A percentile compares a stretch with the other conserved stretches of the same genome.
phyloP scores from a whole-genome alignment of 2,797 vertebrate genomes.

The Muscicapa striata region DNA sequence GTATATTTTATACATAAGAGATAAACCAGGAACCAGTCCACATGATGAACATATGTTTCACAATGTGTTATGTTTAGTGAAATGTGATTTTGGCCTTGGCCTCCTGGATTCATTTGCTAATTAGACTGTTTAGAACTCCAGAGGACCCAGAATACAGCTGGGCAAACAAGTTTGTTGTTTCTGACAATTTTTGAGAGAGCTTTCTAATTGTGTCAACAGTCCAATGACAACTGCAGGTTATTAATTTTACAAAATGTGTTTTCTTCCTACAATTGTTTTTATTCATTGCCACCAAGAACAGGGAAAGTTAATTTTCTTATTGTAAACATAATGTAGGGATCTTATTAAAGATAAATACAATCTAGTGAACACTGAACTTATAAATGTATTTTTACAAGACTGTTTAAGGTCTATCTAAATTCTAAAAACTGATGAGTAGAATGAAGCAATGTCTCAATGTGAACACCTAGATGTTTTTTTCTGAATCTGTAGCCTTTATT shows the following conservation, averaged over 20 bases:
- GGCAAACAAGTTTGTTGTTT: background rate
- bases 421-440: background rate
- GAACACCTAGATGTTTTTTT: constrained; percentile 37
- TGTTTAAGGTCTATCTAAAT: background rate
- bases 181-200: background rate
- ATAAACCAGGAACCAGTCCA: background rate
- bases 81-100: background rate
- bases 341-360: background rate
- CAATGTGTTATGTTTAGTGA: background rate
- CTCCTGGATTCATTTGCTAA: background rate
- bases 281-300: background rate
- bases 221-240: background rate
- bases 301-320: background rate
- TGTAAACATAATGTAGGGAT: background rate
- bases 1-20: background rate
- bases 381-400: background rate
- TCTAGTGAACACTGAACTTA: background rate
- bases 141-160: background rate
- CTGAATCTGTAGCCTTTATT: constrained; percentile 70
- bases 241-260: background rate
- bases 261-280: background rate
- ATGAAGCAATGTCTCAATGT: background rate
- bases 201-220: background rate
- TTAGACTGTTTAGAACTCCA: background rate
- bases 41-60: background rate